Percentiles rank a stretch among this genome's conserved stretches.
Conservation (phyloP, 2,797 vertebrate species). For the Clarias platycephalus region DNA sequence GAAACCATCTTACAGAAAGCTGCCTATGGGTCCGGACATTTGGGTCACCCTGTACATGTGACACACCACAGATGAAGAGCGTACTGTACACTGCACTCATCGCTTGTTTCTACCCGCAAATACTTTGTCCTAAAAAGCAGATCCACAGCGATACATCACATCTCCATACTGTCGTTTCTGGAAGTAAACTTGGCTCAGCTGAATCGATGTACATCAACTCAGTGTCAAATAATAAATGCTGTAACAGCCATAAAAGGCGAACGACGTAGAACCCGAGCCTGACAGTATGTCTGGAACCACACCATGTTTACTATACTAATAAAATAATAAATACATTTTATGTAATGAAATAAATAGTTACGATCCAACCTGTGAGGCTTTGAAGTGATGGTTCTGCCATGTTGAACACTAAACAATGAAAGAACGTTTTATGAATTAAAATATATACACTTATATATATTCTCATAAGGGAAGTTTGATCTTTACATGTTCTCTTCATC, state of each 20-base stretch:
- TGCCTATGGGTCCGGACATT: too few species aligned
- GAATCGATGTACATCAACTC: not conserved
- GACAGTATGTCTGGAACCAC: not conserved
- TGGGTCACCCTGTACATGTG: not conserved
- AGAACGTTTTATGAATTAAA: too few species aligned
- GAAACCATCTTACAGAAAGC: too few species aligned
- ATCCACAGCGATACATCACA: not conserved
- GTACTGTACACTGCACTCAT: not conserved
- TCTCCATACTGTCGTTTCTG: not conserved
- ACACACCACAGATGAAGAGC: not conserved
- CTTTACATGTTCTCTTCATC: too few species aligned
- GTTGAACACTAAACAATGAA: too few species aligned
- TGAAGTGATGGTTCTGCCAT: too few species aligned
- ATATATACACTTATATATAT: too few species aligned
- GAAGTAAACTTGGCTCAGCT: conserved; percentile 4
- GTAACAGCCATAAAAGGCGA: not conserved
- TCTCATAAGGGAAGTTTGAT: too few species aligned
- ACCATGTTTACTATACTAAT: not conserved
- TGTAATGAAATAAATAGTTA: too few species aligned
- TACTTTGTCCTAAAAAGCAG: not conserved
- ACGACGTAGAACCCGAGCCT: not conserved
- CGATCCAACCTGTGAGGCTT: too few species aligned
- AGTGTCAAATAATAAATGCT: not conserved
- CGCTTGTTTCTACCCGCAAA: not conserved
- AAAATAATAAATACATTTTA: too few species aligned